Percentiles rank a stretch among this genome's conserved stretches.
Evolutionary conservation across 2,888 invertebrate species (phyloP).

Genomic region (Drosophila phalerata): DNA sequence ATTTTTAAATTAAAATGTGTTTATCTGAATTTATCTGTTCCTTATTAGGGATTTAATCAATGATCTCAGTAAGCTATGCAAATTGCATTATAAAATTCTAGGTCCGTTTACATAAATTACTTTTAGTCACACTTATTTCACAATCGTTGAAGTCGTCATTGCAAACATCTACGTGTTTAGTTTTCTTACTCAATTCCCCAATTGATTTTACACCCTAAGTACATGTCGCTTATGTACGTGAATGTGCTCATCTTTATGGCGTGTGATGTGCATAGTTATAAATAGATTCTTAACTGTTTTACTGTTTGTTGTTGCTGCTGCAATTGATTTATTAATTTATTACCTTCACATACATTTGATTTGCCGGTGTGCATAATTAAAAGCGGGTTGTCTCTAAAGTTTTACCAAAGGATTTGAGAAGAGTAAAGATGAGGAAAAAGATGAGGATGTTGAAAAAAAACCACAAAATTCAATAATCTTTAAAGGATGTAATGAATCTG

Average conservation of each 20-base stretch:
- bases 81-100: constrained; percentile 13
- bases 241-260: constrained; percentile 61
- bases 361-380: constrained; percentile 32
- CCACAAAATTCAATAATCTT: too few relatives aligned
- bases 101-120: constrained; percentile 63
- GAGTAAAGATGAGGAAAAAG: too few relatives aligned
- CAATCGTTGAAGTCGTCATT: constrained; percentile 55
- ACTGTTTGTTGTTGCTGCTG: constrained; percentile 34
- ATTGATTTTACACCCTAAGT: constrained; percentile 14
- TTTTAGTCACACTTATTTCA: constrained; percentile 47
- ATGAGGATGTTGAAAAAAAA: neutral
- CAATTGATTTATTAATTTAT: constrained; percentile 55
- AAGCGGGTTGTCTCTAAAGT: constrained; percentile 30
- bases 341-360: constrained; percentile 61
- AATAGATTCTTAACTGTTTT: constrained; percentile 49
- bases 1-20: too few relatives aligned
- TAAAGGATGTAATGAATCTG: too few relatives aligned
- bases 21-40: constrained; percentile 1
- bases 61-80: constrained; percentile 3
- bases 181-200: constrained; percentile 5
- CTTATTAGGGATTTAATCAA: neutral
- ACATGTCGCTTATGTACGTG: constrained; percentile 3
- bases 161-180: constrained; percentile 32
- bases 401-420: neutral
- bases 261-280: constrained; percentile 50